Base-by-base conservation (phyloP, 2,113 vertebrate species). In the Ptyas mucosa region DNA sequence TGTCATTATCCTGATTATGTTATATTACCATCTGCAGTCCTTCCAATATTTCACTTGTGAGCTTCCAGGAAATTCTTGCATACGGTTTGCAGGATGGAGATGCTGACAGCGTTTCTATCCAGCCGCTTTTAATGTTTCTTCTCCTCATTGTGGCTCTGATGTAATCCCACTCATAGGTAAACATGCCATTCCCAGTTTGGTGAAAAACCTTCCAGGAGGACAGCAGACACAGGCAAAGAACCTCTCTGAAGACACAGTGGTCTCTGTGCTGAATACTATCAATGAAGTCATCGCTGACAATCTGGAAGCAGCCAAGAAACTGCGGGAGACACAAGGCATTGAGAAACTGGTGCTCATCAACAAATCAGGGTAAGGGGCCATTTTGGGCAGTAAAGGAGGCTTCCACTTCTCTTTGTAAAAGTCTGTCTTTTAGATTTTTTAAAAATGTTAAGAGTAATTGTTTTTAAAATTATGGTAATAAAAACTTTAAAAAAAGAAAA, bases 341-440 rank as follows among this genome's bases (percentile, higher is more conserved):
- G 99, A 99, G 97, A 99, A 98, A 91, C 96, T 99, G 91, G 99
- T 99, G 94, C 97, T 99, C 87, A 99, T 99, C 95, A 99, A 99
- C 97, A 99, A 99, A 90, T 98, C 99, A 18, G 98, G 98, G 99
- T 99, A 26, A 58, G 93, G 95, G 89, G 14, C 39, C 18, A 5
- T 18, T 12, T 55, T 10, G 7, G 18, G 18, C 26, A 1, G 57
- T 26, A 3, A 49, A n/a, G 8, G 52, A 15, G 49, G 18, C 39
- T 23, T 51, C 18, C 18, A 8, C 18, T 81, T 81, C 34, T 39
- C 34, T 81, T 39, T 81, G 69, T 81, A 10, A 43, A 81, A 43
- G 8, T 81, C 34, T 23, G 5, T 21, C 34, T 43, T 69, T 69
- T 15, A 69, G 64, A n/a, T 69, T 69, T 69, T 69, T 69, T 58